A percentile compares a stretch with the other conserved stretches of the same genome.
phyloP scores from a whole-genome alignment of 2,113 vertebrate species.

The Daphoenositta chrysoptera region DNA sequence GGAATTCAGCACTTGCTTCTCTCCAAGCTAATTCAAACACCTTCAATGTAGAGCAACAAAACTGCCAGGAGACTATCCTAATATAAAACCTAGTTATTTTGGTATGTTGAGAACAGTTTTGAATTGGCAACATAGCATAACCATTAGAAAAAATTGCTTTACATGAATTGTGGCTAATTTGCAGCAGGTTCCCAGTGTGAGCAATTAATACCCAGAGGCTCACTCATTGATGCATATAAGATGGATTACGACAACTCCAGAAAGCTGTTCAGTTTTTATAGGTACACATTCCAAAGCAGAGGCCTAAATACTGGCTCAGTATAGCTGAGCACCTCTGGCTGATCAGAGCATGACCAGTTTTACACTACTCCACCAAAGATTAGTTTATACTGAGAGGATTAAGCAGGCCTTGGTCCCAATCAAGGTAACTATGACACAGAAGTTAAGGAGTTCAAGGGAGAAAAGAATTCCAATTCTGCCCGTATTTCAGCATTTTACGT shows the following conservation, averaged over 20 bases:
- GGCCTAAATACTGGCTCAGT: neutral
- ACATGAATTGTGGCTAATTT: slow-evolving; percentile 43
- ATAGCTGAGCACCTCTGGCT: neutral
- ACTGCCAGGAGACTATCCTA: neutral
- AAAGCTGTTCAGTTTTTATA: slow-evolving; percentile 25
- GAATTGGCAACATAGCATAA: slow-evolving; percentile 1
- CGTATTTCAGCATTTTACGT: neutral
- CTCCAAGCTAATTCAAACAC: slow-evolving; percentile 3
- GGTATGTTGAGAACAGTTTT: slow-evolving; percentile 19
- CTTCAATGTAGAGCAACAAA: slow-evolving; percentile 5
- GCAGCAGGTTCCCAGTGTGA: slow-evolving; percentile 24
- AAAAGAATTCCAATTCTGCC: neutral
- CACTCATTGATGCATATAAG: neutral
- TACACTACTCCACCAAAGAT: neutral
- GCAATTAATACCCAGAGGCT: slow-evolving; percentile 38
- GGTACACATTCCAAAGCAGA: neutral
- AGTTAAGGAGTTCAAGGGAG: neutral
- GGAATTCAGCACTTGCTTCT: neutral
- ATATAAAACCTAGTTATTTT: slow-evolving; percentile 14
- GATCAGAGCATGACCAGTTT: neutral
- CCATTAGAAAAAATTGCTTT: slow-evolving; percentile 49
- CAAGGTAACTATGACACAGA: neutral
- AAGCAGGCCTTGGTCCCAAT: neutral
- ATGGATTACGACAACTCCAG: slow-evolving; percentile 34
- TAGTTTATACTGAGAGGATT: neutral